phyloP scores from a whole-genome alignment of 2,113 vertebrate species.

The Numenius arquata region DNA sequence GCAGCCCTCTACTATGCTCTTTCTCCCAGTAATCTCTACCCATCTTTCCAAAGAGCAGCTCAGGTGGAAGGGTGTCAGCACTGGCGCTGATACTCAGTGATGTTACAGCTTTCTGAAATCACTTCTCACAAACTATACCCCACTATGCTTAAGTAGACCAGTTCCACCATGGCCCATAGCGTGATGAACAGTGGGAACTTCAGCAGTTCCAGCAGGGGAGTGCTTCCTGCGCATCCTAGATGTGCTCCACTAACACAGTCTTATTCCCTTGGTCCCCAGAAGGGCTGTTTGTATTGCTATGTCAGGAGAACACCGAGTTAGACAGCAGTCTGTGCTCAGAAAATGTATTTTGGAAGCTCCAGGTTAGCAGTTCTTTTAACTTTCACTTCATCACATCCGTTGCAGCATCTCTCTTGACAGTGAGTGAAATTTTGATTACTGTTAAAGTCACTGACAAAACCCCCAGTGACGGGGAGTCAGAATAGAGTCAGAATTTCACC shows the following conservation, averaged over 20 bases:
- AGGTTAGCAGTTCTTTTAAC: slow-evolving; percentile 13
- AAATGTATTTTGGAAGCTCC: neutral
- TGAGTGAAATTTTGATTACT: slow-evolving; percentile 11
- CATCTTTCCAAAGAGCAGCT: neutral
- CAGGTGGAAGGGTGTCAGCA: neutral
- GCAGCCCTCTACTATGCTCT: neutral
- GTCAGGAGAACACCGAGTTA: neutral
- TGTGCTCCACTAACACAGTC: neutral
- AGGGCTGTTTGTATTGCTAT: neutral
- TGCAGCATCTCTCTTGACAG: neutral
- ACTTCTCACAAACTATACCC: neutral
- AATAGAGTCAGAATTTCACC: neutral
- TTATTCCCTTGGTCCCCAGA: neutral
- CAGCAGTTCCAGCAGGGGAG: neutral
- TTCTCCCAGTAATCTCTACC: neutral
- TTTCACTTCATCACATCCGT: neutral
- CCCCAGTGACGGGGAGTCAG: neutral
- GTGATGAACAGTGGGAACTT: neutral
- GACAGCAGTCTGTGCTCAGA: neutral
- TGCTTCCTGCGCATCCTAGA: neutral
- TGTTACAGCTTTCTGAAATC: neutral
- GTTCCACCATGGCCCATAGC: neutral
- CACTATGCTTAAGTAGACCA: fast-evolving
- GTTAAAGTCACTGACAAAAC: neutral
- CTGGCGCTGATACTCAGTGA: neutral